Base-by-base conservation (phyloP, 2,113 vertebrate species). In the Antennarius striatus region DNA sequence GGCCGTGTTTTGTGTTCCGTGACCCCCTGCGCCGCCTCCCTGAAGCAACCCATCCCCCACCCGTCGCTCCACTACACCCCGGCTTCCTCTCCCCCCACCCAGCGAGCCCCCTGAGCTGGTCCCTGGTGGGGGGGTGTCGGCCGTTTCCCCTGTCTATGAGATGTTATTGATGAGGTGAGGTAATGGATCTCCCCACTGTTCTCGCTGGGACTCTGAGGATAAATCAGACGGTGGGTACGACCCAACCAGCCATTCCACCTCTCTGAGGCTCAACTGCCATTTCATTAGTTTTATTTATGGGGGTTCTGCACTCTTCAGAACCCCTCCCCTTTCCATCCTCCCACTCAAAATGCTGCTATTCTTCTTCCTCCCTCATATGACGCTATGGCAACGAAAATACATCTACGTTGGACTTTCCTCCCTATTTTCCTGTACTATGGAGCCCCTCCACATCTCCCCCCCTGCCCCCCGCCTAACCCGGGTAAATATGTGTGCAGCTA, bases 221-320 rank as follows among this genome's bases (percentile, higher is more conserved):
- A 92, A 92, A 92, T 93, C 90, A 93, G 88, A 82, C 79, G 78
- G 88, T 88, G 88, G 89, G 83, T 85, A 75, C 84, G 90, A 89
- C 82, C 89, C 86, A 88, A 87, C 84, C 90, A 92, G 89, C 88
- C 83, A 88, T 89, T 83, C 84, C 79, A 84, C 86, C 88, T 89
- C 84, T 89, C 83, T 86, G 77, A 86, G 79, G 89, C 89, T 87
- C 88, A 90, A 90, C 79, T 81, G 80, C 83, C 91, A 92, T 92
- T 92, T 92, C 90, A 92, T 93, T 92, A 90, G 86, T 85, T 88
- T 92, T 92, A 92, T 93, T 93, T 93, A 93, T 92, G 80, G 86
- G 75, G 80, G 79, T 75, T 76, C 69, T 86, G 72, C 82, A 82
- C 90, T 89, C 81, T 71, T 71, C 74, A 55, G 83, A 80, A 85